phyloP scores from a whole-genome alignment of 1,140 invertebrate species.

The Thereuonema tuberculata region DNA sequence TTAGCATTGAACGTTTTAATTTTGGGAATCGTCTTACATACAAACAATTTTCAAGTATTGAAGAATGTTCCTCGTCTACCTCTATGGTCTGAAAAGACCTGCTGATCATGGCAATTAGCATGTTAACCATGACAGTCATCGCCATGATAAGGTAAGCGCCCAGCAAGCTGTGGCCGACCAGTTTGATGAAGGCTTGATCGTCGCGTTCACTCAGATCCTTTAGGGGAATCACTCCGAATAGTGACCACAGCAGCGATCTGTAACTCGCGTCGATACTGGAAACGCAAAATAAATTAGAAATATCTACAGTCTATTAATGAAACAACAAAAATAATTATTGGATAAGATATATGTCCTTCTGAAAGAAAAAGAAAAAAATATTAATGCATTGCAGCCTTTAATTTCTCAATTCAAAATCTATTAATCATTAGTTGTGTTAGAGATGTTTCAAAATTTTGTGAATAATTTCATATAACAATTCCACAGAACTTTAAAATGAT shows the following conservation, averaged over 20 bases:
- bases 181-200: slow-evolving; percentile 23
- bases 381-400: no score
- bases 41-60: neutral
- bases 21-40: neutral
- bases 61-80: slow-evolving; percentile 24
- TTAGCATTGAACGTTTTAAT: neutral
- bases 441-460: no score
- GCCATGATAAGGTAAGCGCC: slow-evolving; percentile 39
- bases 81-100: slow-evolving; percentile 44
- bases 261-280: slow-evolving; percentile 37
- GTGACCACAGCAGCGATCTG: slow-evolving; percentile 40
- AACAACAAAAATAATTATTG: no score
- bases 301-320: no score
- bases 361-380: no score
- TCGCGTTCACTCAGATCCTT: slow-evolving; percentile 18
- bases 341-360: no score
- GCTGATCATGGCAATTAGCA: slow-evolving; percentile 48
- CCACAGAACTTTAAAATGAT: no score
- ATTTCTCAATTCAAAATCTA: no score
- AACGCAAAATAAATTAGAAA: no score
- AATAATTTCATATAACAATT: no score
- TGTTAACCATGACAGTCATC: slow-evolving; percentile 44
- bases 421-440: no score
- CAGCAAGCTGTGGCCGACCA: slow-evolving; percentile 30
- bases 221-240: slow-evolving; percentile 33